phyloP scores from a whole-genome alignment of 1,140 invertebrate species.

The Leptinotarsa undecemlineata region DNA sequence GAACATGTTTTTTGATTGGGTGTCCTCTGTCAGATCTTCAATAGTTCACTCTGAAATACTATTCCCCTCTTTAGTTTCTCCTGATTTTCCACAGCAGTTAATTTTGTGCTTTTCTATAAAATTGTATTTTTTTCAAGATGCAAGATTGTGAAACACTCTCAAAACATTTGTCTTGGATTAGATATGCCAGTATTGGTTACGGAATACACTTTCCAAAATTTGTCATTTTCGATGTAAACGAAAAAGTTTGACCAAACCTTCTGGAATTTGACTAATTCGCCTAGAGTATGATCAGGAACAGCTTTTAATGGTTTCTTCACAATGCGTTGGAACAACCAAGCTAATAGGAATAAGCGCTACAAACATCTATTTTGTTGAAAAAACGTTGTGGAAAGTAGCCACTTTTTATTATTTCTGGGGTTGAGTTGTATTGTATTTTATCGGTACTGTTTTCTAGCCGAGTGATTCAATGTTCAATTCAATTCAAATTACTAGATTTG shows the following conservation, averaged over 20 bases:
- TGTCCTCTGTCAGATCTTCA: background rate
- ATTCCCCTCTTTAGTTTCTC: background rate
- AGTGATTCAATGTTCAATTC: background rate
- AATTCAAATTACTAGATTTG: background rate
- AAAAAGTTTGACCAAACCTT: background rate
- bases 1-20: background rate
- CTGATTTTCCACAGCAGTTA: background rate
- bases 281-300: too few relatives aligned
- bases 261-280: background rate
- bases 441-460: background rate
- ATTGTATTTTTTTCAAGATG: too few relatives aligned
- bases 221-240: background rate
- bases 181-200: background rate
- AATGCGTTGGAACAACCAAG: background rate
- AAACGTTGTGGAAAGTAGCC: background rate
- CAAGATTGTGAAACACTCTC: too few relatives aligned
- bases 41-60: background rate
- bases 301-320: background rate
- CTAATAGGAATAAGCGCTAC: background rate
- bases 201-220: background rate
- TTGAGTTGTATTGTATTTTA: background rate
- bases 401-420: background rate
- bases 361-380: background rate
- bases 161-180: background rate
- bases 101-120: background rate